Percentiles rank a stretch among this genome's conserved stretches.
Conservation (phyloP, 2,113 vertebrate genomes). For the Muntiacus reevesi region DNA sequence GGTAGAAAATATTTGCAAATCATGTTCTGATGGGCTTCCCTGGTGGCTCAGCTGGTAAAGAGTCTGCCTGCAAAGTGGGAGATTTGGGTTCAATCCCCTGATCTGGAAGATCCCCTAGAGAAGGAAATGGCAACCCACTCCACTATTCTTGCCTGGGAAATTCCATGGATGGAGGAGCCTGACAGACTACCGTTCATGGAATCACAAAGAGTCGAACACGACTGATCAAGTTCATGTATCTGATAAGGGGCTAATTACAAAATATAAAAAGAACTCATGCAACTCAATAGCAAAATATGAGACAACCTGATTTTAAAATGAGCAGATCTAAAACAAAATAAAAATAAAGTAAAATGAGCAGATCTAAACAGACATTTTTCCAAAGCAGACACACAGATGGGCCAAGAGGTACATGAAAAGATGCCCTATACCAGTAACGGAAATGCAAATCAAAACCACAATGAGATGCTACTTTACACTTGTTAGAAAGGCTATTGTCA, state of each 20-base stretch:
- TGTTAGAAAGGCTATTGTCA: not conserved
- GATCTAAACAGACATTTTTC: not conserved
- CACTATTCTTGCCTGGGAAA: not conserved
- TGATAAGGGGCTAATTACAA: not conserved
- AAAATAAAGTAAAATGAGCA: no score
- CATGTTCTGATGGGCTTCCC: not conserved
- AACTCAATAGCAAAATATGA: not conserved
- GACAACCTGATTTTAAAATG: not conserved
- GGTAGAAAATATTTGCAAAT: not conserved
- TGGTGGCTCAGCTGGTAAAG: not conserved
- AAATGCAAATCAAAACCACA: not conserved
- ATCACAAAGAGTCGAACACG: not conserved
- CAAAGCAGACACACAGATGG: not conserved
- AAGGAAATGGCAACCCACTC: not conserved
- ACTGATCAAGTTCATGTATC: not conserved
- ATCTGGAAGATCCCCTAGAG: not conserved
- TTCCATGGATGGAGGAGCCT: not conserved
- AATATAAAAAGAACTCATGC: not conserved
- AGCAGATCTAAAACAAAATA: not conserved
- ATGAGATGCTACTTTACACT: not conserved
- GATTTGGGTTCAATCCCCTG: not conserved
- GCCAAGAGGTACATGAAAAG: not conserved
- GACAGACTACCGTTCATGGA: not conserved
- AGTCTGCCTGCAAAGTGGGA: not conserved
- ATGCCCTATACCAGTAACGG: not conserved